These are phyloP conservation scores for Moxostoma hubbsi DNA, from an alignment of 2,797 vertebrate genomes.

Conservation along the genomic window DNA sequence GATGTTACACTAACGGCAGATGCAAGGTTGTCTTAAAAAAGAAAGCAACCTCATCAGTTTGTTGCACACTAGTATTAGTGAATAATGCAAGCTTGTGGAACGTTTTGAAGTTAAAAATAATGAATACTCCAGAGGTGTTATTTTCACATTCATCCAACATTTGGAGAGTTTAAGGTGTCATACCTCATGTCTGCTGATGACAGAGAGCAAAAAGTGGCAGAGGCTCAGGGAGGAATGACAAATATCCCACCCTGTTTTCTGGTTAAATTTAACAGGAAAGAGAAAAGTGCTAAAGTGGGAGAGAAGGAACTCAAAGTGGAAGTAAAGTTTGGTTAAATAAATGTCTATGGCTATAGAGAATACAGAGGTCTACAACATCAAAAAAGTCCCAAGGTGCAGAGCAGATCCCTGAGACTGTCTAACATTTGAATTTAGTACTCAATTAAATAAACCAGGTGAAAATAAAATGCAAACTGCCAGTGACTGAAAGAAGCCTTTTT, in stretches of 20 bases:
- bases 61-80: slow-evolving; percentile 12
- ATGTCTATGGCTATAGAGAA: background rate
- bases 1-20: slow-evolving; percentile 28
- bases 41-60: background rate
- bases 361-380: background rate
- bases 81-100: slow-evolving; percentile 20
- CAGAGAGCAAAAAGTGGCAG: background rate
- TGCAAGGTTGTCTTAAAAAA: slow-evolving; percentile 25
- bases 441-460: background rate
- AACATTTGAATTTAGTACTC: background rate
- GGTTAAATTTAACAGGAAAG: background rate
- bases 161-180: slow-evolving; percentile 33
- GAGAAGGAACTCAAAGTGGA: background rate
- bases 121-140: slow-evolving; percentile 8
- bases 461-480: background rate
- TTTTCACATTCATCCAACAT: slow-evolving; percentile 27
- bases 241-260: slow-evolving; percentile 22
- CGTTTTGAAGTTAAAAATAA: slow-evolving; percentile 19
- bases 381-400: too few relatives aligned
- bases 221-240: background rate
- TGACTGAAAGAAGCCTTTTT: background rate
- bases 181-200: background rate
- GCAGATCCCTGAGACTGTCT: background rate
- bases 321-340: background rate
- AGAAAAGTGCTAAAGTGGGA: background rate